Base-by-base conservation (phyloP, 2,888 invertebrate genomes). In the Acholoe squamosa region DNA sequence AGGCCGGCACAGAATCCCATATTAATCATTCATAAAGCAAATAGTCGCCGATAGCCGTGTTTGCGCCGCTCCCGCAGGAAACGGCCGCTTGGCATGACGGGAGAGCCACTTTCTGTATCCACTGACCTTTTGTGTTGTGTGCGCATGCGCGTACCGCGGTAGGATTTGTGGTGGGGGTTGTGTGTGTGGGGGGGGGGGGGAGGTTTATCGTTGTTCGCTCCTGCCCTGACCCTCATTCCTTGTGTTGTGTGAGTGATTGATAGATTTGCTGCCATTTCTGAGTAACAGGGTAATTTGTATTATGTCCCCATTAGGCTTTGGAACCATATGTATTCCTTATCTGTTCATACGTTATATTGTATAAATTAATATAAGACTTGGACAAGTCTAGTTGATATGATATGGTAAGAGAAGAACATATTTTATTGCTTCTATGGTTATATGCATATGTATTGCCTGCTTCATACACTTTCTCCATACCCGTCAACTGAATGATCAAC, bases 31-130 rank as follows among this genome's bases (percentile, higher is more conserved):
- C 80, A 80, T 43, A 80, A 43, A 80, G 80, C 80, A 80, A 80
- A 80, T 80, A 80, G 80, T 80, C 7, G 80, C 80, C 80, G 80
- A 80, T 80, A 80, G 80, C 80, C 80, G 80, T 80, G 80, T 80
- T 80, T 80, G 80, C 80, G 22, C 34, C 22, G 80, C 34, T n/a
- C 34, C 43, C 34, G 43, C 34, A 12, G 34, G 80, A 43, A 43
- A 80, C 80, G 33, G 43, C 22, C 80, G 34, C 22, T 33, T 80
- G 33, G 80, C 80, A 43, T 71, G 80, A 5, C 33, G 80, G 80
- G 80, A 22, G 5, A 33, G 80, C 80, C 80, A 80, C 80, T 80
- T 19, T 80, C 80, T 80, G 80, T 80, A 80, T 1, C 80, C 80
- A 80, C 80, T 80, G 80, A 80, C 80, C 80, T 80, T 80, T 80